Percentiles rank a stretch among this genome's conserved stretches.
These are phyloP conservation scores for Sylvia atricapilla DNA, from an alignment of 2,113 vertebrate genomes.

Conservation along the genomic window DNA sequence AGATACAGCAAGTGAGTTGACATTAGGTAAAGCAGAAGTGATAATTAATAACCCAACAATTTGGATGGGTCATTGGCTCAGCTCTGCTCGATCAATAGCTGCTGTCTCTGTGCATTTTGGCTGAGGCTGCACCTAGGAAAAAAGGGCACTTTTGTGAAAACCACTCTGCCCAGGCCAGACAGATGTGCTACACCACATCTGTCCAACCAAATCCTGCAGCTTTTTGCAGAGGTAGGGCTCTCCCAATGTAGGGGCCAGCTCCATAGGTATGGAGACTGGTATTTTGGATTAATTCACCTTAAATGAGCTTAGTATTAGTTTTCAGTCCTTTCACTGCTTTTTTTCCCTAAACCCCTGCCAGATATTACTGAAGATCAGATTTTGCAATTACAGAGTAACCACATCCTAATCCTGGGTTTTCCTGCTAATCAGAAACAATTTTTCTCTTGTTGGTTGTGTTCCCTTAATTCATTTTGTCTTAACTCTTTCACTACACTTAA, in stretches of 20 bases:
- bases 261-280: not conserved
- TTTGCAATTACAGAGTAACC: constrained; percentile 34
- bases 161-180: not conserved
- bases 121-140: not conserved
- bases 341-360: not conserved
- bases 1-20: constrained; percentile 12
- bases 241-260: not conserved
- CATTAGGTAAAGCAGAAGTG: constrained; percentile 1
- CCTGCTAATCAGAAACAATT: constrained; percentile 40
- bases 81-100: not conserved
- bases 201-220: not conserved
- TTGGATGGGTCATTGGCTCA: not conserved
- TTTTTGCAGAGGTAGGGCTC: not conserved
- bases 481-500: not conserved
- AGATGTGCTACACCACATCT: not conserved
- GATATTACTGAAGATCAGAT: constrained; percentile 15
- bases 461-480: constrained; percentile 12
- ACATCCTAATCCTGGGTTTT: constrained; percentile 35
- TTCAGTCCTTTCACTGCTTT: not conserved
- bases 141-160: not conserved
- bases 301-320: not conserved
- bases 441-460: not conserved
- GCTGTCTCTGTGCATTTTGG: not conserved
- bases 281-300: not conserved
- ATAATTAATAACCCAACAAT: constrained; percentile 15